These are phyloP conservation scores for Anhinga anhinga DNA, from an alignment of 2,113 vertebrate genomes.

Conservation along the genomic window DNA sequence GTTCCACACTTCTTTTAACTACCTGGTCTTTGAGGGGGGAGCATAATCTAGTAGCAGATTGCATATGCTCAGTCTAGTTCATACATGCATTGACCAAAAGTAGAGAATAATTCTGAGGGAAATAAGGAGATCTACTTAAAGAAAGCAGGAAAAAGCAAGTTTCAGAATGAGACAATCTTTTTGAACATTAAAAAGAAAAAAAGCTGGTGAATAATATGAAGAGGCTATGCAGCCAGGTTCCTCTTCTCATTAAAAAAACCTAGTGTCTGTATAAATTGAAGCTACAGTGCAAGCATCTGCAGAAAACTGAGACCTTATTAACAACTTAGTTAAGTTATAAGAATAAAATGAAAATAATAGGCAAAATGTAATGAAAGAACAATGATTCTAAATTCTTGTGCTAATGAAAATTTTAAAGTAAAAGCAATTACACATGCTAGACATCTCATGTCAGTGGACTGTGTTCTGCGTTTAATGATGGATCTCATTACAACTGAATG, in stretches of 20 bases:
- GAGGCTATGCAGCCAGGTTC: background rate
- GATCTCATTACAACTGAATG: slow-evolving; percentile 60
- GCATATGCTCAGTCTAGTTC: background rate
- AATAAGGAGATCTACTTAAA: background rate
- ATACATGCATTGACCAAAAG: background rate
- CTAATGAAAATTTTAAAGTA: slow-evolving; percentile 52
- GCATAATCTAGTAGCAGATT: background rate
- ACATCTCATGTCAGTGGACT: slow-evolving; percentile 31
- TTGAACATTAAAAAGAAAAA: slow-evolving; percentile 21
- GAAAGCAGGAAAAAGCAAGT: background rate
- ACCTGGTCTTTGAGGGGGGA: background rate
- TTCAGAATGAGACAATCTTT: slow-evolving; percentile 18
- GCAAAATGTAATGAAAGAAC: slow-evolving; percentile 15
- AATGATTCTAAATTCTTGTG: slow-evolving; percentile 38
- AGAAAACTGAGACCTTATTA: slow-evolving; percentile 53
- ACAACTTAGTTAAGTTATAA: slow-evolving; percentile 4
- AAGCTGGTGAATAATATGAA: slow-evolving; percentile 32
- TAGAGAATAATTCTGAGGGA: background rate
- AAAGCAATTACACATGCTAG: slow-evolving; percentile 20
- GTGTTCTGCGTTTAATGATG: slow-evolving; percentile 41
- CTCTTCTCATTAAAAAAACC: slow-evolving; percentile 21
- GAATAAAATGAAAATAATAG: slow-evolving; percentile 41
- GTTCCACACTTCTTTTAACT: background rate
- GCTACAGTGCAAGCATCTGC: background rate
- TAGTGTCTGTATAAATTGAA: slow-evolving; percentile 24